Evolutionary conservation across 2,113 vertebrate genomes (phyloP), one percentile per base, ranked within the genome.

Genomic region (Oenanthe melanoleuca): DNA sequence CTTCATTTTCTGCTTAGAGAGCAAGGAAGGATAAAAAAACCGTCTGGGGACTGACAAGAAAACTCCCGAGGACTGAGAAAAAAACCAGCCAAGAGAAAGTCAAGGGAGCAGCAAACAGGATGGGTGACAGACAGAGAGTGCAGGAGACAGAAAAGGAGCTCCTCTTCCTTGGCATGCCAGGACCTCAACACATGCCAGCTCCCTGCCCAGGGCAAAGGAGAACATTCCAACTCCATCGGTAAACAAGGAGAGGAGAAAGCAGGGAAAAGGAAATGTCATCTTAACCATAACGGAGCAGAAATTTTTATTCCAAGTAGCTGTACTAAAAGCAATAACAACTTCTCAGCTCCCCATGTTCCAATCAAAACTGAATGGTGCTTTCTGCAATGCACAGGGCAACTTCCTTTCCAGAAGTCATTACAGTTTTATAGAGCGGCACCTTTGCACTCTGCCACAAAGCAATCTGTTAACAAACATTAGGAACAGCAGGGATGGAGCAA

Each of bases 391-490:
- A 81, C 53, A 73, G 73, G 80, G 90, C 88, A 82, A 85, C 89
- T 89, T 97, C 93, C 90, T 81, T 86, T 93, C 93, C 93, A 95
- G 91, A 84, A 96, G 91, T 72, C 94, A 93, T 90, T 79, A 88
- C 80, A 40, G 89, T 79, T 97, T 95, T 94, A 96, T 77, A 91
- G 87, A 96, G 95, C 70, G 13, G 91, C 93, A 95, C 86, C 94
- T 95, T 87, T 95, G 90, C 87, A 92, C 94, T 92, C 92, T 64
- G 83, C 86, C 93, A 88, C 92, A 95, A 94, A 96, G 95, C 92
- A 96, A 86, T 96, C 93, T 95, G 92, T 94, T 96, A 93, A 96
- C 97, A 96, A 92, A 96, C 94, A 92, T 73, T 78, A 80, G 75
- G 66, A 97, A 96, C 93, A 96, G 93, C 94, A 57, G 96, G 94